phyloP scores from a whole-genome alignment of 2,888 invertebrate genomes.

The Eledone cirrhosa region DNA sequence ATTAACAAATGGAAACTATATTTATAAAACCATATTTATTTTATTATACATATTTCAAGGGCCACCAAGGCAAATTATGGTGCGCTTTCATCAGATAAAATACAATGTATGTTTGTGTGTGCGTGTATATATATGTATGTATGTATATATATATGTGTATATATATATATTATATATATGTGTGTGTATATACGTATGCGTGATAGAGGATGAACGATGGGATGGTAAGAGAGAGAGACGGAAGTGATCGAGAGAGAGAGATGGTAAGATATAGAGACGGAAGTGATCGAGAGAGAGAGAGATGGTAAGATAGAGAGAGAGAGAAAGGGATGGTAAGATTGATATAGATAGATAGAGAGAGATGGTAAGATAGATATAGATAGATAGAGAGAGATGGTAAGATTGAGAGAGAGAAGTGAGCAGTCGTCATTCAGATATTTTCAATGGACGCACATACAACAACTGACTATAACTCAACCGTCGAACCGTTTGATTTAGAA shows the following conservation, averaged over 20 bases:
- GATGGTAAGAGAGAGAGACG: too few species aligned
- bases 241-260: background rate
- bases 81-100: too few species aligned
- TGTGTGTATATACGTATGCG: too few species aligned
- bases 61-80: too few species aligned
- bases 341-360: background rate
- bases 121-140: too few species aligned
- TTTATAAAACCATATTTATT: too few species aligned
- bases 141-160: too few species aligned
- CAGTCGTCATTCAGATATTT: constrained; percentile 14
- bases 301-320: background rate
- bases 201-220: too few species aligned
- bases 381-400: background rate
- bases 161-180: too few species aligned
- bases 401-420: background rate
- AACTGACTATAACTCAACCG: constrained; percentile 18
- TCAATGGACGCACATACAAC: constrained; percentile 25
- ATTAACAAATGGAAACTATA: too few species aligned
- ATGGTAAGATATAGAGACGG: background rate
- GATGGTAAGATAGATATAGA: background rate
- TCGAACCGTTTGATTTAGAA: constrained; percentile 25
- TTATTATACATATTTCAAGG: too few species aligned
- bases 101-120: too few species aligned
- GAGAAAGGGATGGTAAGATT: background rate
- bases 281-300: background rate